Evolutionary conservation across 2,888 invertebrate genomes (phyloP).

Genomic region (Chirona hameri): DNA sequence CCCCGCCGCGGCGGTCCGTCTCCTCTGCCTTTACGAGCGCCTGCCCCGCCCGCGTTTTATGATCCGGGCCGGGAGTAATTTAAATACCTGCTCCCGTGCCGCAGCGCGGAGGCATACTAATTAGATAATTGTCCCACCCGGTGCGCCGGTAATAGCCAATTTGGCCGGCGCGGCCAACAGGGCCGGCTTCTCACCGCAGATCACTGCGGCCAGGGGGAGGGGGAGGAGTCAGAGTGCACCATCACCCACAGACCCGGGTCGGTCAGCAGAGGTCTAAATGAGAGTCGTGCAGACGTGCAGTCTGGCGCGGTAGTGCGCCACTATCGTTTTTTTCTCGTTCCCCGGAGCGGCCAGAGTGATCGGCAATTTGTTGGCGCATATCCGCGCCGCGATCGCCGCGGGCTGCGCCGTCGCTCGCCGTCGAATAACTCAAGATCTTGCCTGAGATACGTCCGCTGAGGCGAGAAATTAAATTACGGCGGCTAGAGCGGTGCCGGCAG

Average conservation of each 20-base stretch:
- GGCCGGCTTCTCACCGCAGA: no score
- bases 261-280: not conserved
- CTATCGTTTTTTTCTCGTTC: not conserved
- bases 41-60: not conserved
- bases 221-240: no score
- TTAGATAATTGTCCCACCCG: constrained; percentile 27
- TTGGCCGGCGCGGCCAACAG: not conserved
- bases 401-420: not conserved
- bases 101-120: constrained; percentile 1
- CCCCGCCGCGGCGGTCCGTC: no score
- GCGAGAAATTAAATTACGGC: constrained; percentile 9
- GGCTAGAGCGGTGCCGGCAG: not conserved
- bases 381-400: not conserved
- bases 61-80: not conserved
- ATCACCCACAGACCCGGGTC: no score
- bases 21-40: not conserved
- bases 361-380: not conserved
- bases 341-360: not conserved
- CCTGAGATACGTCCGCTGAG: not conserved
- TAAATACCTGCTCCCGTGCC: constrained; percentile 25
- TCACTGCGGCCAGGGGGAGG: no score
- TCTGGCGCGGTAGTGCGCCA: not conserved
- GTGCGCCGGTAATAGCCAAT: constrained; percentile 25
- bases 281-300: not conserved
- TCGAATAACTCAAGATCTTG: not conserved